These are phyloP conservation scores for Axis porcinus DNA, from an alignment of 2,113 vertebrate genomes.

Conservation along the genomic window DNA sequence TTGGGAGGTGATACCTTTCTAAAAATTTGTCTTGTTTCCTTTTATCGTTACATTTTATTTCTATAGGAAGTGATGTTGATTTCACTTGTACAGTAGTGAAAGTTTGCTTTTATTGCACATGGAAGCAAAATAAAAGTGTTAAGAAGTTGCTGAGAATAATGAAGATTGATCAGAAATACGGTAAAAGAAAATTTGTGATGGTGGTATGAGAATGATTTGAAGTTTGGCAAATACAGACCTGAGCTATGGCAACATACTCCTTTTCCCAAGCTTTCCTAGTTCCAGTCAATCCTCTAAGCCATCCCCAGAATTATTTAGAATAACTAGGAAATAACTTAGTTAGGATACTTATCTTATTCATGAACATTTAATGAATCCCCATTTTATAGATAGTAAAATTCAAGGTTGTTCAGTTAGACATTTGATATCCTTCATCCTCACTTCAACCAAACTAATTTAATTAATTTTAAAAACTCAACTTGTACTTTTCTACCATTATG, in stretches of 20 bases:
- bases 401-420: background rate
- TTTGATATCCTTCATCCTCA: background rate
- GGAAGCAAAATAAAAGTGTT: background rate
- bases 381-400: background rate
- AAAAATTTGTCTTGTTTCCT: background rate
- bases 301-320: background rate
- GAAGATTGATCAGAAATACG: background rate
- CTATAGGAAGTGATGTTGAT: background rate
- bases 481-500: background rate
- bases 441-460: background rate
- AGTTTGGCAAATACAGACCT: background rate
- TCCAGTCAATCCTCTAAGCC: background rate
- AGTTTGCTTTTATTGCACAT: background rate
- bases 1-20: background rate
- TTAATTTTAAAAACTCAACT: background rate
- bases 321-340: background rate
- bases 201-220: background rate
- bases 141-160: background rate
- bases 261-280: background rate
- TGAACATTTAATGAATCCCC: background rate
- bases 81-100: background rate
- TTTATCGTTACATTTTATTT: conserved; percentile 33
- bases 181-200: background rate
- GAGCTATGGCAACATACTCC: background rate
- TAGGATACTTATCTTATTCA: background rate